Evolutionary conservation across 2,113 vertebrate genomes (phyloP).

Genomic region (Athene cunicularia): DNA sequence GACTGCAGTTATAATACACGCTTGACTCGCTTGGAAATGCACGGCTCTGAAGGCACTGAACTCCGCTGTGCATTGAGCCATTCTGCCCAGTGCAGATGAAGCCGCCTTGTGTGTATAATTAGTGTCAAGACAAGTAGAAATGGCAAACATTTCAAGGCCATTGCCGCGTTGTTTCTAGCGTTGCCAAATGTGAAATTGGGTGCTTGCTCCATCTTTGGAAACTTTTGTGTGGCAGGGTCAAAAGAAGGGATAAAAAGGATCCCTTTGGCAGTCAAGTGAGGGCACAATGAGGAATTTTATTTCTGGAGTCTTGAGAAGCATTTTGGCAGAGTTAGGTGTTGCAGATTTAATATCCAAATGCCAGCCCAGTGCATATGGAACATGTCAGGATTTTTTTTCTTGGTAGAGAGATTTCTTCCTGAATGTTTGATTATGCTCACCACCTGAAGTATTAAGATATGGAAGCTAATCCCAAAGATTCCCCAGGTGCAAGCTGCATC

Average conservation of each 20-base stretch:
- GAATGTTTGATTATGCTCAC: not conserved
- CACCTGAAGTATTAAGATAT: not conserved
- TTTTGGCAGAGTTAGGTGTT: slow-evolving; percentile 12
- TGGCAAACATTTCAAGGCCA: not conserved
- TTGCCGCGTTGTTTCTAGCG: not conserved
- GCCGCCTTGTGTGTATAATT: slow-evolving; percentile 1
- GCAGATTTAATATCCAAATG: slow-evolving; percentile 22
- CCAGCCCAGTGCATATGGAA: not conserved
- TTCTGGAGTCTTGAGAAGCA: not conserved
- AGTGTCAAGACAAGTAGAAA: not conserved
- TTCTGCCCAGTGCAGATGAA: not conserved
- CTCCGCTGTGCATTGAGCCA: not conserved
- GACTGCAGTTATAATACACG: not conserved
- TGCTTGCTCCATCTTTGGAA: not conserved
- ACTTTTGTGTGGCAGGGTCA: not conserved
- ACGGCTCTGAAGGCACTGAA: not conserved
- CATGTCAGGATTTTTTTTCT: not conserved
- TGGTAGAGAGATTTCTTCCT: slow-evolving; percentile 8
- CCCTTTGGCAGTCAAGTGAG: not conserved
- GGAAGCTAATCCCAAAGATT: slow-evolving; percentile 6
- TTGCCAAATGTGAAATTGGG: slow-evolving; percentile 13
- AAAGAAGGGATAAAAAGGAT: not conserved
- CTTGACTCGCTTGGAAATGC: not conserved
- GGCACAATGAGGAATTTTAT: not conserved
- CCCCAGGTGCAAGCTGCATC: not conserved